Evolutionary conservation across 1,140 invertebrate genomes (phyloP).

Genomic region (Pollicipes pollicipes): DNA sequence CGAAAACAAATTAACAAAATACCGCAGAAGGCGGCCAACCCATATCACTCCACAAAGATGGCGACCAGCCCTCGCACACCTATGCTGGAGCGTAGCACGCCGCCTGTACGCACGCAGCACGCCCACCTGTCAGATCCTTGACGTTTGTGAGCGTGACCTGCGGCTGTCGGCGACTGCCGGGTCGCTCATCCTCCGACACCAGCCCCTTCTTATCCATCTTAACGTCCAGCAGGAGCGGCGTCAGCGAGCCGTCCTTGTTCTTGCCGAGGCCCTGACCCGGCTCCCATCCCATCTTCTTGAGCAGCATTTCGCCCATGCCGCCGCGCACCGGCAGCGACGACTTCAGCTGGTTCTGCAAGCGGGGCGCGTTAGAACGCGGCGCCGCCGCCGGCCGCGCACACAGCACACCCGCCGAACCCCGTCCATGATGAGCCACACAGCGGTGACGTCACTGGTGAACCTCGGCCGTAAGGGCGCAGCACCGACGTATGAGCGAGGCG

Average conservation of each 20-base stretch:
- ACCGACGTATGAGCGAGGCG: no score
- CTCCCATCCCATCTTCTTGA: slow-evolving; percentile 97
- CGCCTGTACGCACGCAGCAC: no score
- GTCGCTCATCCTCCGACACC: slow-evolving; percentile 8
- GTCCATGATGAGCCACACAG: not conserved
- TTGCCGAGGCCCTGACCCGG: slow-evolving; percentile 88
- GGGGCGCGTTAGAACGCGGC: slow-evolving; percentile 5
- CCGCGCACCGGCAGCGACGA: slow-evolving; percentile 41
- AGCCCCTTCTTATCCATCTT: slow-evolving; percentile 80
- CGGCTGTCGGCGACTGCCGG: not conserved
- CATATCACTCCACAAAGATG: no score
- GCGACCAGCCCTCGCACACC: no score
- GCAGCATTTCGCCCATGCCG: slow-evolving; percentile 85
- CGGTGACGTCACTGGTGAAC: no score
- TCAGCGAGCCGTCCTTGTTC: slow-evolving; percentile 72
- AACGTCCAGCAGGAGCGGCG: slow-evolving; percentile 73
- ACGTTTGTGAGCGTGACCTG: not conserved
- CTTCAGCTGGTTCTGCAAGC: slow-evolving; percentile 14
- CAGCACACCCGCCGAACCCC: not conserved
- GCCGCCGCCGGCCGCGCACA: not conserved
- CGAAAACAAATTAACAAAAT: no score
- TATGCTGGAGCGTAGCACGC: no score
- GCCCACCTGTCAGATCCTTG: not conserved
- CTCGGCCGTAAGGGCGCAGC: no score
- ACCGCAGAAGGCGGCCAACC: no score